phyloP scores from a whole-genome alignment of 2,888 invertebrate genomes.

The Tanaodytes sp. region DNA sequence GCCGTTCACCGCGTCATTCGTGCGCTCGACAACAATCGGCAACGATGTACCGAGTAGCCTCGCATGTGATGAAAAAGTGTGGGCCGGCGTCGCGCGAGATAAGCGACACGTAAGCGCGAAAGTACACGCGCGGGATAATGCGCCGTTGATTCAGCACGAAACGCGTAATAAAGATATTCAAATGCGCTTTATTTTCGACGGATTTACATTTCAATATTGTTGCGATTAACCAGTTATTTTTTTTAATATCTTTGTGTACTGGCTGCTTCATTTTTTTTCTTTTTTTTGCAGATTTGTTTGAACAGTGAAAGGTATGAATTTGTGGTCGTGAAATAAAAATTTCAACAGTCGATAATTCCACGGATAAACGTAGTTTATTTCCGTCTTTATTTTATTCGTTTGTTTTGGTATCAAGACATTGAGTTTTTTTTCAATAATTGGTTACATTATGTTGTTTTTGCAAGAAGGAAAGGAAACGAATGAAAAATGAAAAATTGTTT shows the following conservation, averaged over 20 bases:
- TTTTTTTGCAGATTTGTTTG: too few species aligned
- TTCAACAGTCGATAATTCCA: too few species aligned
- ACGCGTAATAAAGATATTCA: slow-evolving; percentile 51
- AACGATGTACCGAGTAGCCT: slow-evolving; percentile 31
- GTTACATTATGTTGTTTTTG: too few species aligned
- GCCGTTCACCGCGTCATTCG: slow-evolving; percentile 55
- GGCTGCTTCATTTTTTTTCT: background rate
- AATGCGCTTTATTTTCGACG: slow-evolving; percentile 35
- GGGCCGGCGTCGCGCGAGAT: slow-evolving; percentile 42
- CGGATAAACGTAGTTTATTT: too few species aligned
- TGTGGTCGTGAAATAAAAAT: too few species aligned
- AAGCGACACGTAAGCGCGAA: slow-evolving; percentile 54
- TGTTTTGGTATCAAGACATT: too few species aligned
- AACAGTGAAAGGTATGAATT: too few species aligned
- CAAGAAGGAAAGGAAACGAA: too few species aligned
- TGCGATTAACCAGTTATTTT: slow-evolving; percentile 7
- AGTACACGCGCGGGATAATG: slow-evolving; percentile 48
- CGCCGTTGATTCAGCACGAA: slow-evolving; percentile 36
- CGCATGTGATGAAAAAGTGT: slow-evolving; percentile 53
- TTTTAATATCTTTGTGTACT: slow-evolving; percentile 12
- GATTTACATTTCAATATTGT: slow-evolving; percentile 41
- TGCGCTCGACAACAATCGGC: slow-evolving; percentile 51
- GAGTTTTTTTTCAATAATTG: too few species aligned
- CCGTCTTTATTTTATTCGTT: too few species aligned
- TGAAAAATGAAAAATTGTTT: too few species aligned